A percentile compares a stretch with the other conserved stretches of the same genome.
phyloP scores from a whole-genome alignment of 2,888 invertebrate genomes.

The Xestia ashworthii region DNA sequence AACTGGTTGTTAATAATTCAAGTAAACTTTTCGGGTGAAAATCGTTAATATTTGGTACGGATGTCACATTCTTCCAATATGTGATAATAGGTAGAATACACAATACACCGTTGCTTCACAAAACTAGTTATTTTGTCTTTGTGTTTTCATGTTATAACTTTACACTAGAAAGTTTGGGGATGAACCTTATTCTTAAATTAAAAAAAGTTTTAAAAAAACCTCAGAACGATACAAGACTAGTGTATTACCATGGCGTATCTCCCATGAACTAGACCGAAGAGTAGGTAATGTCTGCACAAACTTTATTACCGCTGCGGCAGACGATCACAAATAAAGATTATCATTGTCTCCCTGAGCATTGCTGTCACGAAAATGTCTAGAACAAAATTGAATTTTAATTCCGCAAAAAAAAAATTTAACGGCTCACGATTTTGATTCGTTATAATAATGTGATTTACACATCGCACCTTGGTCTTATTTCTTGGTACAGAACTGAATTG shows the following conservation, averaged over 20 bases:
- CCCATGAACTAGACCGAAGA: constrained; percentile 26
- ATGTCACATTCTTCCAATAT: constrained; percentile 33
- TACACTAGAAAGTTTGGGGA: not conserved
- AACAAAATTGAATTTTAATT: constrained; percentile 72
- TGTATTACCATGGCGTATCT: constrained; percentile 35
- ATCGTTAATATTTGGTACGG: not conserved
- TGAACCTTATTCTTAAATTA: not conserved
- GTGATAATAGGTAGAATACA: constrained; percentile 28
- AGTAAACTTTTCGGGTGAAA: constrained; percentile 2
- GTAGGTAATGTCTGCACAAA: constrained; percentile 19
- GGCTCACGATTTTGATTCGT: constrained; percentile 34
- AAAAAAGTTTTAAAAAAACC: not conserved
- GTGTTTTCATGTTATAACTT: not conserved
- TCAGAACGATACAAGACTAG: not conserved
- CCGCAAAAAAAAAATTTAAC: constrained; percentile 71
- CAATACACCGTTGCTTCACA: constrained; percentile 6
- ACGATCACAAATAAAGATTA: constrained; percentile 58
- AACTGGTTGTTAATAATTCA: constrained; percentile 5
- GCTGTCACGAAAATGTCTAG: constrained; percentile 54
- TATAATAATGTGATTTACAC: constrained; percentile 35
- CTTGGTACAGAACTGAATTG: constrained; percentile 65
- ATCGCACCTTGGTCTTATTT: constrained; percentile 61
- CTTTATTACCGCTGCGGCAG: constrained; percentile 26
- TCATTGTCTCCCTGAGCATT: constrained; percentile 47
- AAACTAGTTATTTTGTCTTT: not conserved